Evolutionary conservation across 2,113 vertebrate species (phyloP), one percentile per base, ranked within the genome.

Genomic region (Muntiacus reevesi): DNA sequence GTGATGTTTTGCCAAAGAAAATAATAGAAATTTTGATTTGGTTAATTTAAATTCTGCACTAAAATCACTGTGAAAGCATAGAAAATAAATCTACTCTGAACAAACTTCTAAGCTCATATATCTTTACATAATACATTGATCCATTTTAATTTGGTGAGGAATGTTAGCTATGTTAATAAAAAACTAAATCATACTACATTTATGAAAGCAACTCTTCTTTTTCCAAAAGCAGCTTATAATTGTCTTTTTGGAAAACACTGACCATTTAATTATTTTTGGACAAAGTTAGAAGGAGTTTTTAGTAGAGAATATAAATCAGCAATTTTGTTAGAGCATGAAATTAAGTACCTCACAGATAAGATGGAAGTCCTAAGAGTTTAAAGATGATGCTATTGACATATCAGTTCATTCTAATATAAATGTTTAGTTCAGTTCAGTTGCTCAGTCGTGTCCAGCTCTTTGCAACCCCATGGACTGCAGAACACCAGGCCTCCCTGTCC

Each of bases 301-400:
- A 98, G 96, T 96, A 82, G 59, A 97, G 95, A 93, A 98, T 98
- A 98, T 97, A 98, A 97, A 98, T 98, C 94, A 98, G 40, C 13
- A 95, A 64, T 94, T 87, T 98, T 98, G 98, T 98, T 98, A 98
- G 98, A 98, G 95, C 97, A 98, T 98, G 98, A 98, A 98, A 98
- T 98, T 98, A 97, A 98, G 87, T 97, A 90, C 67, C 92, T 91
- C 94, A 94, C 92, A 97, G 93, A 86, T 78, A 98, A 98, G 97
- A 15, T 84, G 62, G 89, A 96, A 93, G 25, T 8, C 71, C 14
- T 16, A 83, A 64, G 57, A 85, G 90, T 94, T 92, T 96, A 95
- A 94, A 94, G 54, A 97, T 78, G 54, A 93, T 88, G 47, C 13
- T 96, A 96, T 90, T 97, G 95, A 95, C 95, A 89, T 94, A 94